These are phyloP conservation scores for Oryzias javanicus DNA, from an alignment of 2,113 vertebrate species.

Conservation along the genomic window DNA sequence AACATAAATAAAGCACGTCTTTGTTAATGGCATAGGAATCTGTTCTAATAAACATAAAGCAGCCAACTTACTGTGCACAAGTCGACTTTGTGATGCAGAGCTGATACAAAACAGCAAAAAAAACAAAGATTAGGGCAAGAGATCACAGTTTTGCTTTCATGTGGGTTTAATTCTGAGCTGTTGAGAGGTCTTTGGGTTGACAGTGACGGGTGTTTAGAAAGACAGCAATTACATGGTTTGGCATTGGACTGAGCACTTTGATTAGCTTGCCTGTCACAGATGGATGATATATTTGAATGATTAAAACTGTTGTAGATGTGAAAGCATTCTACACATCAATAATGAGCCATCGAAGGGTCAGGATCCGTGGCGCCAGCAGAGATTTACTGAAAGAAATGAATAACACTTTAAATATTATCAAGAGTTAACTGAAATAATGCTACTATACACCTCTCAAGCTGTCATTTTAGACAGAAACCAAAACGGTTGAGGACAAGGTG, in stretches of 20 bases:
- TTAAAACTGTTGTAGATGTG: not conserved
- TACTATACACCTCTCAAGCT: not conserved
- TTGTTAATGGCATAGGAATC: constrained; percentile 36
- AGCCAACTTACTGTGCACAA: constrained; percentile 9
- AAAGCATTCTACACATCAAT: not conserved
- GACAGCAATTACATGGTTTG: not conserved
- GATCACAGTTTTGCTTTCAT: constrained; percentile 16
- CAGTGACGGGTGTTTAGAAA: not conserved
- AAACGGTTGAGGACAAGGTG: not conserved
- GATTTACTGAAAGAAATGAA: not conserved
- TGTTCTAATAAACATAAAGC: constrained; percentile 46
- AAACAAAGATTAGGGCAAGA: not conserved
- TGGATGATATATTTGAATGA: constrained; percentile 1
- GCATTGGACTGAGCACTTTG: not conserved
- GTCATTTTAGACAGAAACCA: not conserved
- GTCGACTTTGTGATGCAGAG: constrained; percentile 16
- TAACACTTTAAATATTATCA: not conserved
- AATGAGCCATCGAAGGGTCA: not conserved
- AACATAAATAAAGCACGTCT: constrained; percentile 47
- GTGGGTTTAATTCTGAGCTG: no score
- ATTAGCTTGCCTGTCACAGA: constrained; percentile 9
- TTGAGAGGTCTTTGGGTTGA: no score
- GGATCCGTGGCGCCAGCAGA: constrained; percentile 6
- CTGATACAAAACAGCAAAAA: constrained; percentile 29
- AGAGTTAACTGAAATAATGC: not conserved